phyloP scores from a whole-genome alignment of 2,888 invertebrate species.

The Noctua comes region DNA sequence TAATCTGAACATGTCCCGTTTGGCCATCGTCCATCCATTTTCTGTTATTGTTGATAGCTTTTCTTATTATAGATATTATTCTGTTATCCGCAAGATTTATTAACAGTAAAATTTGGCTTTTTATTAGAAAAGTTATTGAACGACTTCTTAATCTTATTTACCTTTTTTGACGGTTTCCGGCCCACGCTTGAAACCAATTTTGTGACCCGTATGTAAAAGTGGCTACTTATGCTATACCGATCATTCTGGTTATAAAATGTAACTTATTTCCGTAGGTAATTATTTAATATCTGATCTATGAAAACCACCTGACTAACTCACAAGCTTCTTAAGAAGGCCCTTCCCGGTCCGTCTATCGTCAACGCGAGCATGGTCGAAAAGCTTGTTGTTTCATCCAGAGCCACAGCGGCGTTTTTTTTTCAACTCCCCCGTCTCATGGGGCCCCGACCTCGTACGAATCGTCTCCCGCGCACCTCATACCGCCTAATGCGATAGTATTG shows the following conservation, averaged over 20 bases:
- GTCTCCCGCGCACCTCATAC: too few species aligned
- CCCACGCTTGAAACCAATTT: conserved; percentile 59
- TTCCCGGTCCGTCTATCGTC: too few species aligned
- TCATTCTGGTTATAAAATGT: not conserved
- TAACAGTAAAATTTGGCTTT: conserved; percentile 37
- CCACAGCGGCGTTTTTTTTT: too few species aligned
- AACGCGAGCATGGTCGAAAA: too few species aligned
- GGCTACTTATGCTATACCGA: conserved; percentile 6
- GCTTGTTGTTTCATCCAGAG: too few species aligned
- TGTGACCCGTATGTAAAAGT: conserved; percentile 31
- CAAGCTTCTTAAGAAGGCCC: too few species aligned
- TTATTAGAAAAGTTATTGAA: conserved; percentile 47
- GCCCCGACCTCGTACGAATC: too few species aligned
- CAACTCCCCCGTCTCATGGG: too few species aligned
- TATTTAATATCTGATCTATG: not conserved
- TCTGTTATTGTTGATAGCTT: conserved; percentile 28
- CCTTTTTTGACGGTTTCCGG: conserved; percentile 53
- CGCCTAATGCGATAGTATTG: too few species aligned
- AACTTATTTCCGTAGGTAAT: not conserved
- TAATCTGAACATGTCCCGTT: conserved; percentile 36
- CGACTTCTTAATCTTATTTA: conserved; percentile 55
- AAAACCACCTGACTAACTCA: not conserved
- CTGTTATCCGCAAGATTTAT: conserved; percentile 55
- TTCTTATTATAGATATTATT: conserved; percentile 37
- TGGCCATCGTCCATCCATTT: conserved; percentile 27